phyloP scores from a whole-genome alignment of 2,113 vertebrate species.

The Rhinogobius similis region DNA sequence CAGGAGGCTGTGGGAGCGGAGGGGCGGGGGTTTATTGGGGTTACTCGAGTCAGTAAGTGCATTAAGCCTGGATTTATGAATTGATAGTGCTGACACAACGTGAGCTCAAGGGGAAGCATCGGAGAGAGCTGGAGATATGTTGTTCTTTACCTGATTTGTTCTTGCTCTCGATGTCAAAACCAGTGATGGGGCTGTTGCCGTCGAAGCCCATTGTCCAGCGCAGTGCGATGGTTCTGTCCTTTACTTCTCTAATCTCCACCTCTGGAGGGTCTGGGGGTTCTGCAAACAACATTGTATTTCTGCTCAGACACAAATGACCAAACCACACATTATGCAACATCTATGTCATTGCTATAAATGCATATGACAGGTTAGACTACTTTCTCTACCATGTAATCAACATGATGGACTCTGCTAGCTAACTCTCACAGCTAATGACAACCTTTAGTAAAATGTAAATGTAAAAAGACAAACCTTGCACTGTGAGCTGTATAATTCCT shows the following conservation, averaged over 20 bases:
- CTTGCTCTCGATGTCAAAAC: slow-evolving; percentile 98
- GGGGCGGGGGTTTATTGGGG: slow-evolving; percentile 43
- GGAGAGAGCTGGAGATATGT: neutral
- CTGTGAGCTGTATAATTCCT: slow-evolving; percentile 97
- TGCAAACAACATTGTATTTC: slow-evolving; percentile 45
- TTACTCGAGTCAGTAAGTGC: slow-evolving; percentile 42
- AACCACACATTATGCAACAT: neutral
- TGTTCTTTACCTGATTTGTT: slow-evolving; percentile 90
- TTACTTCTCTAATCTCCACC: slow-evolving; percentile 96
- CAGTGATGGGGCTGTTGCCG: slow-evolving; percentile 96
- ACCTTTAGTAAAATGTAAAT: too few relatives aligned
- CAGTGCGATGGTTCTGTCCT: slow-evolving; percentile 93
- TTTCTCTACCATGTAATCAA: too few relatives aligned
- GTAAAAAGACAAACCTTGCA: slow-evolving; percentile 95
- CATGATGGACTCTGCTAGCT: too few relatives aligned
- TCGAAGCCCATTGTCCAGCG: slow-evolving; percentile 99
- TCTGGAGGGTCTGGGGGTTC: slow-evolving; percentile 97
- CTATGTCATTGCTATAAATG: neutral
- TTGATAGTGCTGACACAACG: slow-evolving; percentile 22
- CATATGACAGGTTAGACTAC: too few relatives aligned
- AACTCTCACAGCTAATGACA: too few relatives aligned
- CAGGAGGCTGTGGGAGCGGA: slow-evolving; percentile 85
- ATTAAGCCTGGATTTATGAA: slow-evolving; percentile 31
- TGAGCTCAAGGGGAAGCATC: slow-evolving; percentile 19
- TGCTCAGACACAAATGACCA: neutral